phyloP scores from a whole-genome alignment of 2,113 vertebrate genomes.

The Tiliqua scincoides region DNA sequence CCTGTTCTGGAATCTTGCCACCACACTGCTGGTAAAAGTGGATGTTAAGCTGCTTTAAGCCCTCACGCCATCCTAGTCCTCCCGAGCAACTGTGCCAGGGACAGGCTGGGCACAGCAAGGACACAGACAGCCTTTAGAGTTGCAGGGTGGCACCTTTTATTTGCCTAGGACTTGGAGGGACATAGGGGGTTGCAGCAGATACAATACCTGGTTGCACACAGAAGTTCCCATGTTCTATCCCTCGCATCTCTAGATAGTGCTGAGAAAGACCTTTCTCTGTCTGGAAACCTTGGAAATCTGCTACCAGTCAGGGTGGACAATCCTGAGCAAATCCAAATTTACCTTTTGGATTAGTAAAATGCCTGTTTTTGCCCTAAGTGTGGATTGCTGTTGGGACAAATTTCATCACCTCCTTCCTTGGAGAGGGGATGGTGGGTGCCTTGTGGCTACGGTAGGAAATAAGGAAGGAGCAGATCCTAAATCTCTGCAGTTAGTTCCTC shows the following conservation, averaged over 20 bases:
- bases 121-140: background rate
- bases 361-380: background rate
- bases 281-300: background rate
- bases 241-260: too few relatives aligned
- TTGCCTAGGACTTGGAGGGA: background rate
- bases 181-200: too few relatives aligned
- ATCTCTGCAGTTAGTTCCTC: background rate
- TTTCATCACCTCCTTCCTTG: too few relatives aligned
- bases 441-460: background rate
- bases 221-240: too few relatives aligned
- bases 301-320: too few relatives aligned
- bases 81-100: constrained; percentile 2
- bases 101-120: background rate
- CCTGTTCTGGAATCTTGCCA: constrained; percentile 17
- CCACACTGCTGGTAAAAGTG: background rate
- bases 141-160: background rate
- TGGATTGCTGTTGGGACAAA: background rate
- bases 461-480: too few relatives aligned
- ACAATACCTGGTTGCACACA: too few relatives aligned
- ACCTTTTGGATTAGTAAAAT: background rate
- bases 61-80: constrained; percentile 12
- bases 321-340: too few relatives aligned
- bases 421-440: background rate
- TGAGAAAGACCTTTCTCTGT: too few relatives aligned
- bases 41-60: constrained; percentile 23